A percentile compares a stretch with the other conserved stretches of the same genome.
Conservation (phyloP, 2,888 invertebrate genomes). For the Piscicola geometra region DNA sequence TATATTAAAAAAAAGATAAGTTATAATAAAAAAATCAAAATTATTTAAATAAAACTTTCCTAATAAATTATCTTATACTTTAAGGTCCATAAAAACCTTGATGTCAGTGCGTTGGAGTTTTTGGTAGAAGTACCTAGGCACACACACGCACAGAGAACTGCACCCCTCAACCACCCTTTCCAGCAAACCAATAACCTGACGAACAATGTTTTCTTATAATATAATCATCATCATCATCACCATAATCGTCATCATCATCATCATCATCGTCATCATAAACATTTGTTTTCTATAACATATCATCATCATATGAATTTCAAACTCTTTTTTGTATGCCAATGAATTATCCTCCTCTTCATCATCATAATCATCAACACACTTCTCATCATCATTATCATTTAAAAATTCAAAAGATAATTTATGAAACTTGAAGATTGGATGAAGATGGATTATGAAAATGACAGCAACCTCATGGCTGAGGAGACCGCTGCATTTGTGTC, state of each 20-base stretch:
- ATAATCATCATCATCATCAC: background rate
- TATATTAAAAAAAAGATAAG: background rate
- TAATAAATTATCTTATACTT: background rate
- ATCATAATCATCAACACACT: too few species aligned
- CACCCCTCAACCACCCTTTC: constrained; percentile 58
- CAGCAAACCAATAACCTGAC: constrained; percentile 54
- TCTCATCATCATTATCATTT: too few species aligned
- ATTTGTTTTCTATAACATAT: too few species aligned
- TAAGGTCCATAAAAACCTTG: constrained; percentile 59
- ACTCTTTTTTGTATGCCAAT: too few species aligned
- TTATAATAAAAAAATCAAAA: background rate
- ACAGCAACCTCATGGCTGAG: constrained; percentile 33
- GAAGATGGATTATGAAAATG: background rate
- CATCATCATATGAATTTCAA: too few species aligned
- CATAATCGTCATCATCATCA: too few species aligned
- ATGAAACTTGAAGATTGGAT: background rate
- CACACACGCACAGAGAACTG: constrained; percentile 65
- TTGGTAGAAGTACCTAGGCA: constrained; percentile 78
- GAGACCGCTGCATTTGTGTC: background rate
- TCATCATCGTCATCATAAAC: too few species aligned
- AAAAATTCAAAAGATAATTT: too few species aligned
- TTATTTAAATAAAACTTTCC: background rate
- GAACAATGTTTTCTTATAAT: too few species aligned
- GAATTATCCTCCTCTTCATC: too few species aligned
- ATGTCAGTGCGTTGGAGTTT: constrained; percentile 75